Percentiles rank a stretch among this genome's conserved stretches.
Conservation (phyloP, 2,113 vertebrate species). For the Geothlypis trichas region DNA sequence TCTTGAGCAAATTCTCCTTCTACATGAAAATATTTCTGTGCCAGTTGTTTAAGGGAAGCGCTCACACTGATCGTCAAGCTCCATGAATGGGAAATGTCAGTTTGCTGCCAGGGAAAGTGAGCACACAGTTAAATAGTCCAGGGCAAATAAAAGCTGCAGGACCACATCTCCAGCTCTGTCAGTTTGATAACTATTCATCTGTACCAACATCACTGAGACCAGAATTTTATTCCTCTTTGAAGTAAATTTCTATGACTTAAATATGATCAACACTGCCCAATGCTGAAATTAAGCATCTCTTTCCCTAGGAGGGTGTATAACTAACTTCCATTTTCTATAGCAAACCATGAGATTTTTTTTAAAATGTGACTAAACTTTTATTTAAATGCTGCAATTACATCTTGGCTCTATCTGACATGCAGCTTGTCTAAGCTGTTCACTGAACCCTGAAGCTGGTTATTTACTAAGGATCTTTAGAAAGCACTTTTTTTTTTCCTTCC, state of each 20-base stretch:
- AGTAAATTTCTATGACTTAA: not conserved
- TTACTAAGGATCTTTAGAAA: constrained; percentile 63
- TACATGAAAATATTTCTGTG: not conserved
- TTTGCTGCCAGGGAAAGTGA: not conserved
- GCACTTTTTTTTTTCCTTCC: not conserved
- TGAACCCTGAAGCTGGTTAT: constrained; percentile 70
- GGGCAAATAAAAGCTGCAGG: not conserved
- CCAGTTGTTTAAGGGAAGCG: not conserved
- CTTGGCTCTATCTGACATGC: constrained; percentile 15
- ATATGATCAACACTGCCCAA: not conserved
- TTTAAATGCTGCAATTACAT: constrained; percentile 62
- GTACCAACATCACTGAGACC: not conserved
- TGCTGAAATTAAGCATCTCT: not conserved
- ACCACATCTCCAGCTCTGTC: not conserved
- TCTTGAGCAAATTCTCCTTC: not conserved
- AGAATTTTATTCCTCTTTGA: not conserved
- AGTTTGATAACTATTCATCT: not conserved
- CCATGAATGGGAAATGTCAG: not conserved
- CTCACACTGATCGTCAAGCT: not conserved
- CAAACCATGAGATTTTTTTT: constrained; percentile 5
- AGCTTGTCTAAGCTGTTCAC: constrained; percentile 50
- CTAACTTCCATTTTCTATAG: constrained; percentile 35
- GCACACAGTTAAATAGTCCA: not conserved
- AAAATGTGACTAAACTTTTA: constrained; percentile 48
- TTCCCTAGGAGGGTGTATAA: not conserved